Evolutionary conservation across 2,888 invertebrate genomes (phyloP), one percentile per base, ranked within the genome.

Genomic region (Pristionchus maxplancki): DNA sequence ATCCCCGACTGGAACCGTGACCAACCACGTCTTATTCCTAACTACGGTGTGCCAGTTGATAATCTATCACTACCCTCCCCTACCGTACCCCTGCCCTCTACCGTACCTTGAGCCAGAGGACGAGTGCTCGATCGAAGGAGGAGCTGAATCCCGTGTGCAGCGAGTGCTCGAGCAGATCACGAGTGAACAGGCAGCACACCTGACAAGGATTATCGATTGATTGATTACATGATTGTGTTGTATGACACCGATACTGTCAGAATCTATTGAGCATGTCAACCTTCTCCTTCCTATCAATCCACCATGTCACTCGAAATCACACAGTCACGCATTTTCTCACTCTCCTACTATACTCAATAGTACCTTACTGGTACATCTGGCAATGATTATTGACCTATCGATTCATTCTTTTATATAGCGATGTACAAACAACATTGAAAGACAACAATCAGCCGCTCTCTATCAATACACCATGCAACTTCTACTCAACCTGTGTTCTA

Each of bases 91-190:
- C 20, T 28, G 9, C 81, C 15, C 44, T 48, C 48, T 31, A 82
- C 50, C 50, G 20, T 44, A 93, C 93, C 89, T 93, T 91, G 28
- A 94, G 88, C n/a, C 90, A 88, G 13, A 94, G 88, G 40, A 90
- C 89, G 31, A 93, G 89, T 24, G 94, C 90, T 0, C 91, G 91
- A 86, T 92, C 91, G 81, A 91, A 94, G 40, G 89, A 82, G 20
- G 92, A 92, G 15, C 89, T 88, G 48, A 94, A 89, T 3, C 94
- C 94, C 8, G 91, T 88, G 82, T 90, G 89, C 28, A 93, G 89
- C 40, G 92, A 91, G 64, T 93, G 91, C 58, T 91, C 92, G 84
- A 94, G 92, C 1, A 94, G 89, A 88, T 94, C 94, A 82, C 89
- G 84, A 84, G 74, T 67, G 64, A 81, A 88, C 40, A 88, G 88